These are phyloP conservation scores for Chauna torquata DNA, from an alignment of 2,113 vertebrate genomes.

Conservation along the genomic window DNA sequence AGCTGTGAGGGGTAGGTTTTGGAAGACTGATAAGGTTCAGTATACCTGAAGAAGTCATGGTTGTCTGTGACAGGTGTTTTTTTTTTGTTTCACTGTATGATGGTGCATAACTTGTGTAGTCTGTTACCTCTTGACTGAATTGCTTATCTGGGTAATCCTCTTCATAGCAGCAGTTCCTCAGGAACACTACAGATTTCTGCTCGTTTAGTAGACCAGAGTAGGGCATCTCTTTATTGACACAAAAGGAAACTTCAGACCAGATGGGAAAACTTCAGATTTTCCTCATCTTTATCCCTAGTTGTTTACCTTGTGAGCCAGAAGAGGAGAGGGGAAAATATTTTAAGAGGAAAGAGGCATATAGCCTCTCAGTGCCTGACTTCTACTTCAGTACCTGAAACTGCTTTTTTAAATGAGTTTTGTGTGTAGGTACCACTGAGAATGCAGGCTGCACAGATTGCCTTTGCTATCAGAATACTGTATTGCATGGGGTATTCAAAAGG, in stretches of 20 bases:
- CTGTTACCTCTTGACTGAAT: not conserved
- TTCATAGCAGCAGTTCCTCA: not conserved
- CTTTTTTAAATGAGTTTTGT: not conserved
- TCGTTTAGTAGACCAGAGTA: not conserved
- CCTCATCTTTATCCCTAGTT: not conserved
- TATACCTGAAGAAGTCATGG: not conserved
- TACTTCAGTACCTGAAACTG: not conserved
- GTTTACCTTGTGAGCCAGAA: not conserved
- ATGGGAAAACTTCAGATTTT: not conserved
- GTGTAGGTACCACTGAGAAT: not conserved
- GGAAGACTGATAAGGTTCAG: rapidly evolving
- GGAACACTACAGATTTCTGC: not conserved
- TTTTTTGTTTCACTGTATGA: not conserved
- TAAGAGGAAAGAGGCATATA: not conserved
- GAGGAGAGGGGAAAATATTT: not conserved
- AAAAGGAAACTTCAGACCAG: not conserved
- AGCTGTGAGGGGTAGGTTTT: not conserved
- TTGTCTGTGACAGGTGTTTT: not conserved
- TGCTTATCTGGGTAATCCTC: not conserved
- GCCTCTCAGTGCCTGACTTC: not conserved
- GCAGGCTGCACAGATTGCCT: not conserved
- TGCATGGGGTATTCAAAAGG: not conserved
- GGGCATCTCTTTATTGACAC: not conserved
- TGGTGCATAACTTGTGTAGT: not conserved
- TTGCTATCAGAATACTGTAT: not conserved